These are phyloP conservation scores for Ophion obscuratus DNA, from an alignment of 2,888 invertebrate species.

Conservation along the genomic window DNA sequence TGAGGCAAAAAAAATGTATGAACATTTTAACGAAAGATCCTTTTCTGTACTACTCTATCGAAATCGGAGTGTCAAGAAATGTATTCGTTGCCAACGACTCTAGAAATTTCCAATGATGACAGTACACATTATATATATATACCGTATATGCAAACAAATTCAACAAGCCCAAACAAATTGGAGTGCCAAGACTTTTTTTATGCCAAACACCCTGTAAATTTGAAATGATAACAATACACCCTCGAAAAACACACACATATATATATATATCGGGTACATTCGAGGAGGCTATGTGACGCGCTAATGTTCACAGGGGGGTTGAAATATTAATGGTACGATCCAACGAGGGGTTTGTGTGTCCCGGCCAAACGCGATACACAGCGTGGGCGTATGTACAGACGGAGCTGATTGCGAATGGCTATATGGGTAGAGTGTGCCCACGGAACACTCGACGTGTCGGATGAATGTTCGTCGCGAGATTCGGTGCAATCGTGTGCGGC, in stretches of 20 bases:
- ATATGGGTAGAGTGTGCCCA: slow-evolving; percentile 11
- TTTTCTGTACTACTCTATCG: no score
- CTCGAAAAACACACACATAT: not conserved
- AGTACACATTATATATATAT: not conserved
- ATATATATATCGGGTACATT: not conserved
- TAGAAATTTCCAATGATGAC: not conserved
- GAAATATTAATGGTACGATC: slow-evolving; percentile 35
- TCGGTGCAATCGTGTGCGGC: slow-evolving; percentile 30
- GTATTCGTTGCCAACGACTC: not conserved
- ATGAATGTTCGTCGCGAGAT: slow-evolving; percentile 46
- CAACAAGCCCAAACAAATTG: not conserved
- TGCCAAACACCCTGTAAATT: slow-evolving; percentile 7
- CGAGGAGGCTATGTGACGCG: not conserved
- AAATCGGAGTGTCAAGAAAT: slow-evolving; percentile 1
- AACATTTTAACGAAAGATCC: no score
- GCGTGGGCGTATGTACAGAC: slow-evolving; percentile 42
- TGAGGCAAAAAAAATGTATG: no score
- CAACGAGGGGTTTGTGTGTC: not conserved
- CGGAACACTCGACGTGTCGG: slow-evolving; percentile 19
- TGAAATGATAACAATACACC: slow-evolving; percentile 16
- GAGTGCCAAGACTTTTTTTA: not conserved
- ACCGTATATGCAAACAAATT: not conserved
- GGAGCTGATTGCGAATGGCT: slow-evolving; percentile 44
- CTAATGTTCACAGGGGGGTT: slow-evolving; percentile 8
- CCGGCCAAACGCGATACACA: slow-evolving; percentile 6